These are phyloP conservation scores for Ranitomeya variabilis DNA, from an alignment of 2,113 vertebrate genomes.

Conservation along the genomic window DNA sequence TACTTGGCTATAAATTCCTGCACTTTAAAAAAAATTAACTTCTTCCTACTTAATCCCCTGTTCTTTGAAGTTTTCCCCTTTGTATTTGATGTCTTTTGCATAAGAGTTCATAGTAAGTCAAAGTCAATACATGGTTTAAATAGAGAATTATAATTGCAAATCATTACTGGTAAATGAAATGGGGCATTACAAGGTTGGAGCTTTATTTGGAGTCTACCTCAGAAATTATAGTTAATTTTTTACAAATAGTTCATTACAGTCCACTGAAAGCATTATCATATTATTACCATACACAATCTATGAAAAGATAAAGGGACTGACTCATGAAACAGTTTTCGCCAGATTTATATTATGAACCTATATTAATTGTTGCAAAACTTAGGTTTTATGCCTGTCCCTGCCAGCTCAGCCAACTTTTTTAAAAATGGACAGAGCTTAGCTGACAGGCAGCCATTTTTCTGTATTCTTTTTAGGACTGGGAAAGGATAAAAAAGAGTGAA, in stretches of 20 bases:
- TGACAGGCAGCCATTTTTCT: too few relatives aligned
- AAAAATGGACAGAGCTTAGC: too few relatives aligned
- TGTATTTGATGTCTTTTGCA: constrained; percentile 8
- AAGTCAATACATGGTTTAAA: neutral
- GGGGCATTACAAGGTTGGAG: neutral
- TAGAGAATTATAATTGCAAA: constrained; percentile 6
- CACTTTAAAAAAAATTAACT: neutral
- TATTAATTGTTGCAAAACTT: too few relatives aligned
- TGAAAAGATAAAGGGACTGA: neutral
- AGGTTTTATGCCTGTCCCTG: too few relatives aligned
- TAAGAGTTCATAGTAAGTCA: neutral
- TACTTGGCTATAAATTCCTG: neutral
- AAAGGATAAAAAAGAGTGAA: too few relatives aligned
- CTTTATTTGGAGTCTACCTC: neutral
- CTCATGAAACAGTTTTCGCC: too few relatives aligned
- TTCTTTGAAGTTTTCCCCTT: neutral
- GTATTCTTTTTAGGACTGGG: too few relatives aligned
- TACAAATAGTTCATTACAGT: neutral
- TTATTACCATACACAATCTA: neutral
- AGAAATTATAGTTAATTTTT: neutral
- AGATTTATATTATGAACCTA: too few relatives aligned
- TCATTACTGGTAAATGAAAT: constrained; percentile 9
- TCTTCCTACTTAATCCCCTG: neutral
- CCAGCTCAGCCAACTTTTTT: too few relatives aligned
- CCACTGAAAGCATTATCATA: neutral